Conservation (phyloP, 2,113 vertebrate species). For the Daphoenositta chrysoptera region DNA sequence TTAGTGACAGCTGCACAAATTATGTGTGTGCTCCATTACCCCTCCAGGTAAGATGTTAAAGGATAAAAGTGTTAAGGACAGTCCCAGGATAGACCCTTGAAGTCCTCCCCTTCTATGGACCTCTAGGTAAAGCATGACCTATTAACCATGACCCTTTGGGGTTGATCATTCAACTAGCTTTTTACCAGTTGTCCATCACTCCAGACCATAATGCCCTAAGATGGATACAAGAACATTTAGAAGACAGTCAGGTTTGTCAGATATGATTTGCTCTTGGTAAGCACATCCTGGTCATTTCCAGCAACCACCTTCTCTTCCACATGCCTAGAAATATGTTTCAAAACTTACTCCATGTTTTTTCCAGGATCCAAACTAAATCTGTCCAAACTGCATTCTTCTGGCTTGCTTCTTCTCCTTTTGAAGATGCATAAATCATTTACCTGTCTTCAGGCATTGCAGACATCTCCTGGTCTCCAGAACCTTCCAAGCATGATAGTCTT, state of each 20-base stretch:
- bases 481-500: neutral
- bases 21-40: fast-evolving
- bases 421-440: fast-evolving
- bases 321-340: neutral
- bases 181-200: neutral
- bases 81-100: neutral
- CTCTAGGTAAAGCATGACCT: neutral
- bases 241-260: neutral
- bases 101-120: neutral
- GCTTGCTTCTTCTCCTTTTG: neutral
- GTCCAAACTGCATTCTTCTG: neutral
- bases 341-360: neutral
- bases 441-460: neutral
- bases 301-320: neutral
- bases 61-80: fast-evolving
- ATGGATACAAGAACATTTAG: neutral
- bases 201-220: neutral
- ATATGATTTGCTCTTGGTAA: neutral
- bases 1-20: neutral
- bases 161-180: neutral
- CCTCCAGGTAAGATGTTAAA: neutral
- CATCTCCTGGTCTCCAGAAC: neutral
- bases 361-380: neutral
- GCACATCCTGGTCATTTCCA: neutral
- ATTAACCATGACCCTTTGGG: neutral